phyloP scores from a whole-genome alignment of 2,888 invertebrate genomes.

The Omphaloscelis lunosa region DNA sequence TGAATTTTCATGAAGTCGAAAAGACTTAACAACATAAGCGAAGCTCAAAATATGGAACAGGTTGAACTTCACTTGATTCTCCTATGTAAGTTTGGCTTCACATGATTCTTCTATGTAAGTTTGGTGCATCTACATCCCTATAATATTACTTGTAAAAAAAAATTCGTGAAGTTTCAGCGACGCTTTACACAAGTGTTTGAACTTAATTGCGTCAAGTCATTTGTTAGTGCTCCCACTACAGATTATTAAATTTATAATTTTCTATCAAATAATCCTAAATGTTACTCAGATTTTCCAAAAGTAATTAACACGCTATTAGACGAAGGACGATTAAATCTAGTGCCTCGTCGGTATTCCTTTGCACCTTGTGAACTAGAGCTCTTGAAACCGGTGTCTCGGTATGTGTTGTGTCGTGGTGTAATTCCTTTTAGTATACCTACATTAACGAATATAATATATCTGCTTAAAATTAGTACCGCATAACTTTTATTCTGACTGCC shows the following conservation, averaged over 20 bases:
- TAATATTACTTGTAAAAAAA: constrained; percentile 34
- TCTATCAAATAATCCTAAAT: constrained; percentile 12
- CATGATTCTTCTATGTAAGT: constrained; percentile 4
- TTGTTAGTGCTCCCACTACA: constrained; percentile 6
- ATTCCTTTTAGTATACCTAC: neutral
- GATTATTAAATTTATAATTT: constrained; percentile 24
- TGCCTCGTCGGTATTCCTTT: neutral
- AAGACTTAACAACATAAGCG: neutral
- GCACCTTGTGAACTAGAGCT: neutral
- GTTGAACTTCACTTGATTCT: neutral
- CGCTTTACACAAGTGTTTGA: constrained; percentile 15
- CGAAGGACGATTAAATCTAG: neutral
- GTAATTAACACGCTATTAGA: constrained; percentile 17
- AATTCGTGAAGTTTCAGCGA: constrained; percentile 11
- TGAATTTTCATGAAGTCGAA: neutral
- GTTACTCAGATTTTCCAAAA: constrained; percentile 15
- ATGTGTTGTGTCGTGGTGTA: neutral
- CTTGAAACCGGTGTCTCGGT: neutral
- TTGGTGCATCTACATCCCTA: neutral
- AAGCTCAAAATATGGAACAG: constrained; percentile 1
- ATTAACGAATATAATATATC: neutral
- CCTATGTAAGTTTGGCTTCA: neutral
- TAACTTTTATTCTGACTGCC: neutral
- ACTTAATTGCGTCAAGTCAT: constrained; percentile 26
- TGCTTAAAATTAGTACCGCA: neutral